phyloP scores from a whole-genome alignment of 64 coral and sea anemone genomes.

The Montipora sp. region DNA sequence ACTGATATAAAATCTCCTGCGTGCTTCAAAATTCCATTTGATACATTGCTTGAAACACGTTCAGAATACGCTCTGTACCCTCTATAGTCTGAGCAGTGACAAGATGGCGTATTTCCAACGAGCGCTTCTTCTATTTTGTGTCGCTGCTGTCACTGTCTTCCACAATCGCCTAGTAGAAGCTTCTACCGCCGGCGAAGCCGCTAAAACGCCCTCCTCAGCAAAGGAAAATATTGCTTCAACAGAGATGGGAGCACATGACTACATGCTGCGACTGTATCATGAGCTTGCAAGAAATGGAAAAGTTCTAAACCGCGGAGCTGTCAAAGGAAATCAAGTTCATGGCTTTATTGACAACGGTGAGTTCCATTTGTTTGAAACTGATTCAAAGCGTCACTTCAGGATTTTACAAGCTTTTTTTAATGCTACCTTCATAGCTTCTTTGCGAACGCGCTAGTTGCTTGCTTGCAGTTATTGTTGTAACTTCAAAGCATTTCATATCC shows the following conservation, averaged over 20 bases:
- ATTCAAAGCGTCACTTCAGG: not conserved
- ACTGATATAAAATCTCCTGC: not conserved
- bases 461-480: too few species aligned
- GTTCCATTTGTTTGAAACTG: not conserved
- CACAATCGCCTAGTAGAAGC: not conserved
- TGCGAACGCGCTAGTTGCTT: too few species aligned
- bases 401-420: not conserved
- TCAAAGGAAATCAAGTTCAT: not conserved
- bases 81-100: not conserved
- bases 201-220: not conserved
- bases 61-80: not conserved
- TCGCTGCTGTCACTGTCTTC: not conserved
- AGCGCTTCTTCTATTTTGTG: not conserved
- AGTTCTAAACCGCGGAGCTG: not conserved
- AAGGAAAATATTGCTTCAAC: not conserved
- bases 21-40: not conserved
- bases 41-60: not conserved
- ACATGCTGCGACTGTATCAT: not conserved
- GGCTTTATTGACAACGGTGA: conserved; percentile 22
- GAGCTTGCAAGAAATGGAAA: not conserved
- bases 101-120: not conserved
- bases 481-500: too few species aligned
- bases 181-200: not conserved
- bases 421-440: too few species aligned
- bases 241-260: not conserved